Evolutionary conservation across 2,888 invertebrate genomes (phyloP).

Genomic region (Tenthredo distinguenda): DNA sequence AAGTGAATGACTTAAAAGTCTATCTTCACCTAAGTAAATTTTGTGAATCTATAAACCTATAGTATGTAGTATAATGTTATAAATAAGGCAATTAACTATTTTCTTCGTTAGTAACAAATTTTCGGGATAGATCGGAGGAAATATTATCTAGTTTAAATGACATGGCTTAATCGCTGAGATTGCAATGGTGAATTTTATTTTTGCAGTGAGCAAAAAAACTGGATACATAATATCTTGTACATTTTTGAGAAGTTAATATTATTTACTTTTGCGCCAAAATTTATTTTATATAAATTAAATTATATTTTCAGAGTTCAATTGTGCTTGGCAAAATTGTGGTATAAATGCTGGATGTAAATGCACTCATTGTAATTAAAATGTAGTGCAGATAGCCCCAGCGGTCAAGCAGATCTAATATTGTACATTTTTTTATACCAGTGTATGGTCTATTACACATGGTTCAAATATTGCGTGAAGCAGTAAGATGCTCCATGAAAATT

Average conservation of each 20-base stretch:
- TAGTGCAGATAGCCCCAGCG: neutral
- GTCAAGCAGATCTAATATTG: neutral
- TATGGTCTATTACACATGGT: neutral
- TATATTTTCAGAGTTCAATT: neutral
- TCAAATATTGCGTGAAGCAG: neutral
- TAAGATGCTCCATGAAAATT: neutral
- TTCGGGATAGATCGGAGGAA: neutral
- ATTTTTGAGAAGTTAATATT: neutral
- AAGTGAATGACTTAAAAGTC: conserved; percentile 16
- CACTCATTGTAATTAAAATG: conserved; percentile 2
- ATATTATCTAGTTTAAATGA: conserved; percentile 12
- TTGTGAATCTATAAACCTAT: neutral
- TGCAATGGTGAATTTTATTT: neutral
- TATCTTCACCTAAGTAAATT: conserved; percentile 7
- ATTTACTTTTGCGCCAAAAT: neutral
- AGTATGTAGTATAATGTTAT: neutral
- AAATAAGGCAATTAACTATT: neutral
- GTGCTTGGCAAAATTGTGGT: neutral
- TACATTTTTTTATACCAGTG: neutral
- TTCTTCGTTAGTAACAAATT: conserved; percentile 13
- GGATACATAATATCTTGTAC: neutral
- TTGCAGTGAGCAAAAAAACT: neutral
- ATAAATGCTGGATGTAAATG: neutral
- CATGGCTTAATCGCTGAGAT: neutral
- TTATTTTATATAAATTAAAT: neutral